Conservation (phyloP, 1,140 invertebrate species). For the Aphaenogaster rudis region DNA sequence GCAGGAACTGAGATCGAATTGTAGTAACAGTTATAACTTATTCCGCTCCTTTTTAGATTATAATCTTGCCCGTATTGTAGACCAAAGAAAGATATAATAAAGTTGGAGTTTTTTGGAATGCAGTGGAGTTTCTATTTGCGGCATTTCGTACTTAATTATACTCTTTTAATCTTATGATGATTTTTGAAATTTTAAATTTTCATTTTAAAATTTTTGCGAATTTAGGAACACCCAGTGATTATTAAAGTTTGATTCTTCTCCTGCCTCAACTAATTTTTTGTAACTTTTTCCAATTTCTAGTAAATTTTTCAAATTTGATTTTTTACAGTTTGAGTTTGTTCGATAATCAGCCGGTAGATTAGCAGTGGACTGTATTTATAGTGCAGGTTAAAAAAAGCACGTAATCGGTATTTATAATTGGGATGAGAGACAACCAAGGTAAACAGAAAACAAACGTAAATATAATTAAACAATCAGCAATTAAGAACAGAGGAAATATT, state of each 20-base stretch:
- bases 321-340: neutral
- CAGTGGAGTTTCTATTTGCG: neutral
- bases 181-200: neutral
- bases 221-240: neutral
- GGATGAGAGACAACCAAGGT: too few species aligned
- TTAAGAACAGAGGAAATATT: too few species aligned
- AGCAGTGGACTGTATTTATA: too few species aligned
- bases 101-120: neutral
- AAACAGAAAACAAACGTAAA: too few species aligned
- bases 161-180: neutral
- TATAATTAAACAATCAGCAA: too few species aligned
- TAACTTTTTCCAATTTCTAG: neutral
- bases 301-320: neutral
- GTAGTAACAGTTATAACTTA: neutral
- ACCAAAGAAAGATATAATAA: slow-evolving; percentile 11
- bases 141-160: neutral
- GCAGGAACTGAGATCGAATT: neutral
- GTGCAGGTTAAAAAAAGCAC: too few species aligned
- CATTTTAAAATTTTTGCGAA: neutral
- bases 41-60: slow-evolving; percentile 9
- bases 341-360: too few species aligned
- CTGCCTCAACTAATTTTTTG: neutral
- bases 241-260: neutral
- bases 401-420: too few species aligned
- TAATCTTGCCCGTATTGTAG: neutral